Conservation (phyloP, 2,797 vertebrate genomes). For the Siniperca obscura region DNA sequence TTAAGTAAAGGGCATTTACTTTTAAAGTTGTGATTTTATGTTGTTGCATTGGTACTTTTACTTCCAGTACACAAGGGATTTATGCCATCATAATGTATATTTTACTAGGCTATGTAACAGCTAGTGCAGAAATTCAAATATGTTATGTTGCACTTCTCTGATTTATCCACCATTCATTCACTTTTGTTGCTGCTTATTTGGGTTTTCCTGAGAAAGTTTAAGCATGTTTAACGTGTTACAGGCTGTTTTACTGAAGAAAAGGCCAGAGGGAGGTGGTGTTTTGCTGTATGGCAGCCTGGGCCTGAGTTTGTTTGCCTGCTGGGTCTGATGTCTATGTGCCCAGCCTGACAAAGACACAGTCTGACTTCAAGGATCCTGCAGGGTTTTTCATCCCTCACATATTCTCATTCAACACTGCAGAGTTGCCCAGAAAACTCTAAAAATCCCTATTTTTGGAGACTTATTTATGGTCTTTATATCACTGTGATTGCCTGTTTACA, state of each 20-base stretch:
- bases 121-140: neutral
- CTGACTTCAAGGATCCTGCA: constrained; percentile 39
- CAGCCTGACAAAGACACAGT: constrained; percentile 50
- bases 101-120: neutral
- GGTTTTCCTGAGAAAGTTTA: neutral
- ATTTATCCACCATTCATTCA: constrained; percentile 5
- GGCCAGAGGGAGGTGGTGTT: constrained; percentile 6
- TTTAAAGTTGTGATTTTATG: neutral
- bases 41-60: neutral
- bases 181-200: neutral
- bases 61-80: neutral
- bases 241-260: neutral
- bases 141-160: neutral
- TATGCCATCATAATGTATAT: neutral
- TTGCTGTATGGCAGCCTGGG: constrained; percentile 5
- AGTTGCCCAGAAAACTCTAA: constrained; percentile 13
- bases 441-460: constrained; percentile 10
- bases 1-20: neutral
- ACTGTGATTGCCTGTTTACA: neutral
- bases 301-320: constrained; percentile 32
- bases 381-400: constrained; percentile 37
- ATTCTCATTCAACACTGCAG: constrained; percentile 27
- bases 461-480: constrained; percentile 19
- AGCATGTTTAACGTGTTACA: neutral
- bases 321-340: constrained; percentile 37